Evolutionary conservation across 2,888 invertebrate genomes (phyloP), one percentile per base, ranked within the genome.

Genomic region (Pyrgus malvae): DNA sequence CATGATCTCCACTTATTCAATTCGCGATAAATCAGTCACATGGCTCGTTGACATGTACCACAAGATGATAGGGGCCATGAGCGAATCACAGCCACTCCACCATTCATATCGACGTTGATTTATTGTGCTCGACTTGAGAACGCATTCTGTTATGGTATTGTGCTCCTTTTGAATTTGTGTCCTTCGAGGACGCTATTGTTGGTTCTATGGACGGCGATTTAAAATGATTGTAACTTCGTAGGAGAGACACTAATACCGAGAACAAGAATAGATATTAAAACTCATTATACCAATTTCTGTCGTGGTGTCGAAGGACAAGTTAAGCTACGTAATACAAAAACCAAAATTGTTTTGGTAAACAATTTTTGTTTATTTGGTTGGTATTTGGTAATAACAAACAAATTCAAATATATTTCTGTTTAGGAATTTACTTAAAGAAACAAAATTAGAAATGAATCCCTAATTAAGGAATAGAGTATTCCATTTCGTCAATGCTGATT

Each of bases 1-100:
- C 53, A 53, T 45, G 59, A 59, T 53, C 46, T 50, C 60, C 63
- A 61, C 59, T 65, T 66, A 68, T 68, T 63, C 66, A 67, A 69
- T 69, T 66, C 64, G 59, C 59, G 57, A 58, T 65, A 62, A 66
- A 64, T 62, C 58, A 55, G 56, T 51, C 21, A 27, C 59, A 35
- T 9, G 48, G 54, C 60, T 42, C 5, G 51, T 49, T 59, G 65
- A 62, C 65, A 68, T 69, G 66, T 67, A 66, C 9, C 33, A 4
- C 12, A 35, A 9, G 50, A 42, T 27, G 33, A 51, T 51, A 51
- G 50, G 50, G 50, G 50, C 41, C 49, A 50, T 29, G 50, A 33
- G 23, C 50, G 42, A 44, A 44, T 42, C 50, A 37, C 42, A n/a
- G 35, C 50, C 42, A 44, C 50, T 44, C 35, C 50, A 51, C 11